phyloP scores from a whole-genome alignment of 2,113 vertebrate species.

The Panthera uncia region DNA sequence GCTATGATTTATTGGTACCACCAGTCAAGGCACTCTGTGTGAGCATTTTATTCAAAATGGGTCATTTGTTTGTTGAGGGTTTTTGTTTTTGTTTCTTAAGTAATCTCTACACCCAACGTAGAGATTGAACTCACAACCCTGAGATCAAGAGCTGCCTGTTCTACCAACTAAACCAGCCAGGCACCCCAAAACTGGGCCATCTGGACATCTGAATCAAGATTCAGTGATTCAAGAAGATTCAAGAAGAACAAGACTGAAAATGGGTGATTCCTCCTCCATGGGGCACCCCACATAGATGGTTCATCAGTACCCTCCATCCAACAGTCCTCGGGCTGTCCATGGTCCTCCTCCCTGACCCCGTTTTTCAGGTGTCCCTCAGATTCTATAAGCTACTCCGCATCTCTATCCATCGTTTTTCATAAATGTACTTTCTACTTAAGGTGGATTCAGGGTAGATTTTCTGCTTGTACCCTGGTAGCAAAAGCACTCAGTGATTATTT shows the following conservation, averaged over 20 bases:
- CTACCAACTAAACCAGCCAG: background rate
- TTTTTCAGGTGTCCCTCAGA: background rate
- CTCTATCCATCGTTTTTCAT: background rate
- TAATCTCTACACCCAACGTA: background rate
- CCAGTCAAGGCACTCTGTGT: background rate
- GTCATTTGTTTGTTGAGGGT: background rate
- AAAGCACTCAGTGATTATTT: background rate
- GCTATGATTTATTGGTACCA: background rate
- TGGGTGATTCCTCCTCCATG: background rate
- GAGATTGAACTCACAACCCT: background rate
- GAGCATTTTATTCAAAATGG: background rate
- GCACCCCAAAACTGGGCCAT: background rate
- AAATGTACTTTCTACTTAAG: background rate
- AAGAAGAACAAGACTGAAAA: background rate
- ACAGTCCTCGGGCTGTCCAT: background rate
- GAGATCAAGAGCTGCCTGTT: background rate
- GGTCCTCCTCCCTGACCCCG: background rate
- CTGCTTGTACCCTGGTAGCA: background rate
- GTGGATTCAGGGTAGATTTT: background rate
- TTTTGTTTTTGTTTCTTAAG: background rate
- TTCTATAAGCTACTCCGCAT: background rate
- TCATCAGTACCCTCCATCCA: background rate
- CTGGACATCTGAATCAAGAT: background rate
- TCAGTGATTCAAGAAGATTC: too few relatives aligned
- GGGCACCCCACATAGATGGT: background rate